Evolutionary conservation across 2,797 vertebrate species (phyloP), one percentile per base, ranked within the genome.

Genomic region (Hydrophis major): DNA sequence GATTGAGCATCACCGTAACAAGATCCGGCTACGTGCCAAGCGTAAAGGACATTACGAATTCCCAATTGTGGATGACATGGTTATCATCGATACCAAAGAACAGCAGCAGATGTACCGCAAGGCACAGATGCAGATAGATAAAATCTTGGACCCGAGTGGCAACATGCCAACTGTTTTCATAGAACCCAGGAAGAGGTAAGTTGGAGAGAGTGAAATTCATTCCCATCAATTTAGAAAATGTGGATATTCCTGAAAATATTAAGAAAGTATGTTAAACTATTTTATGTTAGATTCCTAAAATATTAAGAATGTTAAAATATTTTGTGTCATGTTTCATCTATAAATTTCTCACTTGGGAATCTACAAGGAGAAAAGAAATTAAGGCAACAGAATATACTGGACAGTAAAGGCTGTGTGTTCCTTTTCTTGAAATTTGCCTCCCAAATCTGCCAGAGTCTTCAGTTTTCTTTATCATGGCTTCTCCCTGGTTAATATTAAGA

Each of bases 1-100:
- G 98, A 99, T 99, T 0, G 99, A 99, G 94, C 99, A 99, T 89
- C 99, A 99, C 92, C 98, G 99, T 91, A 99, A 99, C 96, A 99
- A 99, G 97, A 99, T 99, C 63, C 98, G 99, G 3, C 98, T 99
- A 94, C 98, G 99, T 0, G 99, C 99, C 69, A 99, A 99, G 97
- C 98, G 99, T 92, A 98, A 99, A 88, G 99, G 99, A 13, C 99
- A 99, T 95, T 99, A 99, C 0, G 99, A 99, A 89, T 99, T 99
- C 94, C 99, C 99, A 0, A 98, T 99, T 91, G 99, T 99, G 98
- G 99, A 99, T 5, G 99, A 99, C 66, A 98, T 99, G 97, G 98
- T 98, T 2, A 98, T 99, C 0, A 98, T 98, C 0, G 99, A 99
- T 86, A 98, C 98, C 88, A 98, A 98, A 10, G 99, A 99, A 86